Conservation (phyloP, 92 coral and sea anemone species). For the Pocillopora grandis region DNA sequence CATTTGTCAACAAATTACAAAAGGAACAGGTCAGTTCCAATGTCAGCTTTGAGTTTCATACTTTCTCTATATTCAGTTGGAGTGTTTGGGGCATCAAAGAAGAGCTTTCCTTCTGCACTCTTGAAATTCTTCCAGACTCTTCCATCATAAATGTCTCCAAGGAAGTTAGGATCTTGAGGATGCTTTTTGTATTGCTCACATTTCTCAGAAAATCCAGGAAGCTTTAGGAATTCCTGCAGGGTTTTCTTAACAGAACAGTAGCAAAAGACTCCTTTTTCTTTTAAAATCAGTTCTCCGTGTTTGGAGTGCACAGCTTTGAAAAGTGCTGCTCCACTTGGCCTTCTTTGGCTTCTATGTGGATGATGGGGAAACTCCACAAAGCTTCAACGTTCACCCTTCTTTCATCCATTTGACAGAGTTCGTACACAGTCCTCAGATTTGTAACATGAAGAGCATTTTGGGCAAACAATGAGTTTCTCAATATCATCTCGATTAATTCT, state of each 20-base stretch:
- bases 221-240: constrained; percentile 10
- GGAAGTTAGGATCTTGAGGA: constrained; percentile 14
- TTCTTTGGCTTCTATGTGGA: constrained; percentile 3
- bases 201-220: constrained; percentile 38
- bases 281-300: constrained; percentile 15
- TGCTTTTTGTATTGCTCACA: constrained; percentile 33
- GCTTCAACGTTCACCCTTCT: constrained; percentile 26
- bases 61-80: neutral
- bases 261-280: constrained; percentile 44
- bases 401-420: constrained; percentile 1
- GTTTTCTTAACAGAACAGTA: constrained; percentile 25
- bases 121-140: constrained; percentile 49
- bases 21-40: neutral
- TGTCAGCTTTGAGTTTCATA: neutral
- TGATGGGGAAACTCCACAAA: constrained; percentile 38
- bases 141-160: constrained; percentile 60
- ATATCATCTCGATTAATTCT: constrained; percentile 27
- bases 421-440: constrained; percentile 35
- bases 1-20: constrained; percentile 8
- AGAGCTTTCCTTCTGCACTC: constrained; percentile 22
- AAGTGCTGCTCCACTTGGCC: constrained; percentile 14
- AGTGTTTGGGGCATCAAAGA: constrained; percentile 11
- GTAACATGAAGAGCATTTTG: constrained; percentile 28
- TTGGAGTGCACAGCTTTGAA: neutral
- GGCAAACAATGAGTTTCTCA: constrained; percentile 38